These are phyloP conservation scores for Clamator glandarius DNA, from an alignment of 2,797 vertebrate genomes.

Conservation along the genomic window DNA sequence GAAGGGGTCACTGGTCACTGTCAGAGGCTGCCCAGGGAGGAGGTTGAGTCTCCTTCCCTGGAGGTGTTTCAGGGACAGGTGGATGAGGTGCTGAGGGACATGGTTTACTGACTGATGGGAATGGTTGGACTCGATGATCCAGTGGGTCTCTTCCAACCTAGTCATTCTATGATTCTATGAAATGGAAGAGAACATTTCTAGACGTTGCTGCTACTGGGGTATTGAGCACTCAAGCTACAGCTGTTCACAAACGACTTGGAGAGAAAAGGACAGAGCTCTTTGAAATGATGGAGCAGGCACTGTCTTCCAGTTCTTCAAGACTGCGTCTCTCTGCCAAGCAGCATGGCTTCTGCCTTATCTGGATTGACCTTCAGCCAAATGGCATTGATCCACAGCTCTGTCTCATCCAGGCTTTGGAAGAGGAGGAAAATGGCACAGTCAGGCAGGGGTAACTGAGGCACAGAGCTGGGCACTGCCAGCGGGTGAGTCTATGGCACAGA, in stretches of 20 bases:
- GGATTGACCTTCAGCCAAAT: conserved; percentile 59
- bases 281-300: neutral
- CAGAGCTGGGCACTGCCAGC: neutral
- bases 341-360: conserved; percentile 40
- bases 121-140: too few relatives aligned
- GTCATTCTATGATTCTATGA: too few relatives aligned
- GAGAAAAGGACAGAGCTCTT: neutral
- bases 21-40: too few relatives aligned
- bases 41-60: too few relatives aligned
- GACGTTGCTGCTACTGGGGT: neutral
- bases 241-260: neutral
- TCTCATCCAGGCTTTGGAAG: conserved; percentile 34
- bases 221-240: neutral
- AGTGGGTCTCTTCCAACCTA: too few relatives aligned
- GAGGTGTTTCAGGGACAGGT: too few relatives aligned
- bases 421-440: neutral
- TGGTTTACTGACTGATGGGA: too few relatives aligned
- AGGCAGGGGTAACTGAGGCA: conserved; percentile 3
- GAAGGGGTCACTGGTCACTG: too few relatives aligned
- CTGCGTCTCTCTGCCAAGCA: conserved; percentile 35
- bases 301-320: neutral
- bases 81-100: too few relatives aligned
- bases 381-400: conserved; percentile 45
- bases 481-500: neutral
- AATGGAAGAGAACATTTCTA: neutral